Evolutionary conservation across 2,113 vertebrate species (phyloP).

Genomic region (Rhinichthys klamathensis): DNA sequence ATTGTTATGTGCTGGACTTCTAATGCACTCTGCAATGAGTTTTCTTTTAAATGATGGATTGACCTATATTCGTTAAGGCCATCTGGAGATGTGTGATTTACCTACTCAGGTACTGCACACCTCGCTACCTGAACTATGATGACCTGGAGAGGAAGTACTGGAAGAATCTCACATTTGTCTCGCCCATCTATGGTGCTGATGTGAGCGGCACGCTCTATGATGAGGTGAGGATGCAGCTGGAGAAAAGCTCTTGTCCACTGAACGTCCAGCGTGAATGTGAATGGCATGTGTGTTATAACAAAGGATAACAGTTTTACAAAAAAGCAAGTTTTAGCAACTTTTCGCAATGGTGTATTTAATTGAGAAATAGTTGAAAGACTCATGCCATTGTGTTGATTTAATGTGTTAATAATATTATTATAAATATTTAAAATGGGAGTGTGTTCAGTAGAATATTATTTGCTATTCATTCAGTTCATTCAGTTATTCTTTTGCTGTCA

Average conservation of each 20-base stretch:
- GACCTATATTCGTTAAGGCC: slow-evolving; percentile 5
- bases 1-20: not conserved
- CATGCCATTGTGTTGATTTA: not conserved
- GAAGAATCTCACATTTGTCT: slow-evolving; percentile 98
- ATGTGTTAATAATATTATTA: not conserved
- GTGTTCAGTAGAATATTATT: not conserved
- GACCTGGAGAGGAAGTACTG: slow-evolving; percentile 98
- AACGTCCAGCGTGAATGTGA: not conserved
- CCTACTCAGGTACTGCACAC: slow-evolving; percentile 88
- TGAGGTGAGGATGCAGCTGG: slow-evolving; percentile 75
- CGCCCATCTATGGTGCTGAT: slow-evolving; percentile 95
- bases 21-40: not conserved
- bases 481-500: not conserved
- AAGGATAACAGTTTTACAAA: not conserved
- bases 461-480: not conserved
- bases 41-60: not conserved
- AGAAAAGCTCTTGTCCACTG: not conserved
- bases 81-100: slow-evolving; percentile 19
- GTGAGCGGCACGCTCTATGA: slow-evolving; percentile 95
- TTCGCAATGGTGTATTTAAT: not conserved
- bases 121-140: slow-evolving; percentile 96
- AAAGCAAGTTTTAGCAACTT: not conserved
- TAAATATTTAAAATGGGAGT: not conserved
- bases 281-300: not conserved
- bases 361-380: not conserved